Conservation (phyloP, 2,888 invertebrate genomes). For the Oligia strigilis region DNA sequence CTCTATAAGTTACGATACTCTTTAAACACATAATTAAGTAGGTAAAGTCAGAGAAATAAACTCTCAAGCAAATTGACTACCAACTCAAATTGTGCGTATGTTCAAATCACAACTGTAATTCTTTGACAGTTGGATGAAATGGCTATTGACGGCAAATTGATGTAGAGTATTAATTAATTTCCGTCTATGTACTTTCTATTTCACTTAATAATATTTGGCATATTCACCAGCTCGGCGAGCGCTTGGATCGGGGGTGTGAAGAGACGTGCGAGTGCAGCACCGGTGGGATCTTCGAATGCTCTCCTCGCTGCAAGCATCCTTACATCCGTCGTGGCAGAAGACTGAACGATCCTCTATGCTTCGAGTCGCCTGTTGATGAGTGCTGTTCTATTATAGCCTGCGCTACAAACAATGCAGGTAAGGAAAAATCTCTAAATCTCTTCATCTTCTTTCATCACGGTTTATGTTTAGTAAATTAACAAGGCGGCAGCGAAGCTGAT, state of each 20-base stretch:
- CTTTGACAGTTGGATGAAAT: background rate
- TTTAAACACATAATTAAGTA: background rate
- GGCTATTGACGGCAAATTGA: background rate
- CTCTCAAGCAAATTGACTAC: background rate
- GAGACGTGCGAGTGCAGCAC: constrained; percentile 93
- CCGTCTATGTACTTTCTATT: background rate
- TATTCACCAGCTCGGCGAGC: constrained; percentile 91
- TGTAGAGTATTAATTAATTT: background rate
- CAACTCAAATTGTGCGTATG: background rate
- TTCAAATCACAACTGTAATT: background rate
- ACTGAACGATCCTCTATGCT: constrained; percentile 93
- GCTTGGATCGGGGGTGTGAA: constrained; percentile 93
- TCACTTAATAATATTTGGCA: background rate
- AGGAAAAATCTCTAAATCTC: constrained; percentile 23
- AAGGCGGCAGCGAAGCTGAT: background rate
- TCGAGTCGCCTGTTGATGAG: constrained; percentile 92
- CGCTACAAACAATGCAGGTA: constrained; percentile 89
- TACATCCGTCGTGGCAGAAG: constrained; percentile 93
- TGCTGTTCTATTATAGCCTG: constrained; percentile 94
- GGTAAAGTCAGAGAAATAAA: background rate
- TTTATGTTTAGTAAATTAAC: background rate
- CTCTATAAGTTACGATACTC: background rate
- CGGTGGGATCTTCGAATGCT: constrained; percentile 93
- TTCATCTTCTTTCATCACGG: background rate
- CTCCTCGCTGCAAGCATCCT: constrained; percentile 93